Conservation (phyloP, 2,113 vertebrate species). For the Drymodes brunneopygia region DNA sequence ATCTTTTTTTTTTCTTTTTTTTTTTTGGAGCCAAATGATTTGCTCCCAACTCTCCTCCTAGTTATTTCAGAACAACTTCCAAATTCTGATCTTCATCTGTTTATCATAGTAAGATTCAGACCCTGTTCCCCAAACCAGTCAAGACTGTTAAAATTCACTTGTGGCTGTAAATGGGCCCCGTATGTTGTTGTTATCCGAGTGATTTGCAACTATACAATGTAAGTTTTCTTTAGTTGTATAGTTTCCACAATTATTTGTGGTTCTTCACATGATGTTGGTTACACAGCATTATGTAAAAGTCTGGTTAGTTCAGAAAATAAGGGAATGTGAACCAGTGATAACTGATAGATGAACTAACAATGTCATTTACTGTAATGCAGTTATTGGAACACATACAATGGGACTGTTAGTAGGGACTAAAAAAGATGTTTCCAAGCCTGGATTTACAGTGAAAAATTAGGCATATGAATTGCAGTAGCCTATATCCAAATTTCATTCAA, state of each 20-base stretch:
- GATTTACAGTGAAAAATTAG: not conserved
- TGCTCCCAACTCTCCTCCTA: not conserved
- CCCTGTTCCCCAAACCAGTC: not conserved
- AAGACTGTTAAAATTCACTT: not conserved
- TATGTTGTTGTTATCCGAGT: rapidly evolving
- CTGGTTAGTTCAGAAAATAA: not conserved
- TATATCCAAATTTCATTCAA: not conserved
- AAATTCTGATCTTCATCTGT: not conserved
- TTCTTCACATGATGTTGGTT: not conserved
- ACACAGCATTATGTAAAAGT: not conserved
- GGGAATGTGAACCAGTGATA: not conserved
- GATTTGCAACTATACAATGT: not conserved
- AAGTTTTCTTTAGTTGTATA: not conserved
- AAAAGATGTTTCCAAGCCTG: not conserved
- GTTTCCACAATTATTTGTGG: not conserved
- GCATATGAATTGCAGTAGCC: not conserved
- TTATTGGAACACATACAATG: not conserved
- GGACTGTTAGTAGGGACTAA: not conserved
- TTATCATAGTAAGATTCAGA: not conserved
- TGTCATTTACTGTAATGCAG: not conserved
- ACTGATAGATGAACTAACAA: not conserved
- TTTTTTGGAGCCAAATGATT: not conserved
- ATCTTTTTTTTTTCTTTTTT: not conserved
- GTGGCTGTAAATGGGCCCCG: not conserved
- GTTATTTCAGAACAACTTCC: not conserved